These are phyloP conservation scores for Chamaetylas fuelleborni DNA, from an alignment of 2,113 vertebrate species.

Conservation along the genomic window DNA sequence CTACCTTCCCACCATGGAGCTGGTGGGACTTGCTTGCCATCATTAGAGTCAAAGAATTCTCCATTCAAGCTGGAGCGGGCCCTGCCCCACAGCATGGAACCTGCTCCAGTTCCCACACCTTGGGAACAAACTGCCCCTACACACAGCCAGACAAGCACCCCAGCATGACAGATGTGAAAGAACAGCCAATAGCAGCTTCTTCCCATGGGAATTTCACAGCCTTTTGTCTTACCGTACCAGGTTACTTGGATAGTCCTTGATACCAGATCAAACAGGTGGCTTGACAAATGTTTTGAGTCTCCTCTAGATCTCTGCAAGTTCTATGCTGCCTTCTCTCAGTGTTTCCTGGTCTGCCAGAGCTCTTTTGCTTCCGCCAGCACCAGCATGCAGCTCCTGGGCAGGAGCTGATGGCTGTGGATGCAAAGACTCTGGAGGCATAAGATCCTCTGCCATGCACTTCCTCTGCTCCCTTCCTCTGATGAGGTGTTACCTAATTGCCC, in stretches of 20 bases:
- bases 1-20: neutral
- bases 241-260: neutral
- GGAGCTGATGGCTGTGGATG: neutral
- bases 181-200: neutral
- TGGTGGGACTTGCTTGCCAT: neutral
- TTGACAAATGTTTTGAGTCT: neutral
- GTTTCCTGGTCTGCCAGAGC: neutral
- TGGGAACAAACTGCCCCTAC: neutral
- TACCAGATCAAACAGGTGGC: neutral
- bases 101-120: neutral
- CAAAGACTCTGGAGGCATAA: neutral
- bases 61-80: neutral
- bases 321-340: neutral
- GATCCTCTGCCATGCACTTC: neutral
- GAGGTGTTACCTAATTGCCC: constrained; percentile 32
- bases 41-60: neutral
- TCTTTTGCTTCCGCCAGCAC: neutral
- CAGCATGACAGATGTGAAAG: neutral
- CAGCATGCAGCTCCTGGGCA: neutral
- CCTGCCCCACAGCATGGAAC: neutral
- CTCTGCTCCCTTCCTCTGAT: neutral
- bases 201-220: neutral
- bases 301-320: neutral
- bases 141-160: neutral
- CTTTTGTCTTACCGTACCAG: neutral